phyloP scores from a whole-genome alignment of 2,113 vertebrate species.

The Carettochelys insculpta region DNA sequence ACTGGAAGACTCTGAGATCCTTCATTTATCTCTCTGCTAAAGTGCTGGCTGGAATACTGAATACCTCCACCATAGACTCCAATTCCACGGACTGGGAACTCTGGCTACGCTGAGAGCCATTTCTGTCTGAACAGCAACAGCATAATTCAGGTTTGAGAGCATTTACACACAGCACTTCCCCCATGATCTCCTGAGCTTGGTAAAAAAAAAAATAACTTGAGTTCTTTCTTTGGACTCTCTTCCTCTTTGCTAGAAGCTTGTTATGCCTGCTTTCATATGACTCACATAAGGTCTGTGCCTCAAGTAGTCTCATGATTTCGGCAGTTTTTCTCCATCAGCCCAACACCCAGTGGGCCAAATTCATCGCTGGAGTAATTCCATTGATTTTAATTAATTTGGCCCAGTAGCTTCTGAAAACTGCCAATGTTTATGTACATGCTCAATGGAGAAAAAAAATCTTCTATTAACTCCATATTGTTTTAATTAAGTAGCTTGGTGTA shows the following conservation, averaged over 20 bases:
- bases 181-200: slow-evolving; percentile 61
- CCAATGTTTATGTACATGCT: neutral
- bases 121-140: slow-evolving; percentile 60
- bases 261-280: slow-evolving; percentile 76
- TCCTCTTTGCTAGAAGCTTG: slow-evolving; percentile 34
- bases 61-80: slow-evolving; percentile 62
- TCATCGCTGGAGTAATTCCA: neutral
- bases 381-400: neutral
- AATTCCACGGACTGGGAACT: neutral
- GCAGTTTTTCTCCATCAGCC: slow-evolving; percentile 51
- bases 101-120: neutral
- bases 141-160: slow-evolving; percentile 52
- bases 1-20: neutral
- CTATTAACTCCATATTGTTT: neutral
- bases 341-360: neutral
- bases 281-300: slow-evolving; percentile 72
- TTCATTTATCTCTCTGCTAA: neutral
- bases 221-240: slow-evolving; percentile 11
- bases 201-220: neutral
- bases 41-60: neutral
- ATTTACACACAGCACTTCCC: slow-evolving; percentile 67
- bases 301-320: slow-evolving; percentile 83
- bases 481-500: neutral
- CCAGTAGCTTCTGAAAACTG: neutral
- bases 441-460: neutral